Evolutionary conservation across 2,888 invertebrate species (phyloP).

Genomic region (Agrotis exclamationis): DNA sequence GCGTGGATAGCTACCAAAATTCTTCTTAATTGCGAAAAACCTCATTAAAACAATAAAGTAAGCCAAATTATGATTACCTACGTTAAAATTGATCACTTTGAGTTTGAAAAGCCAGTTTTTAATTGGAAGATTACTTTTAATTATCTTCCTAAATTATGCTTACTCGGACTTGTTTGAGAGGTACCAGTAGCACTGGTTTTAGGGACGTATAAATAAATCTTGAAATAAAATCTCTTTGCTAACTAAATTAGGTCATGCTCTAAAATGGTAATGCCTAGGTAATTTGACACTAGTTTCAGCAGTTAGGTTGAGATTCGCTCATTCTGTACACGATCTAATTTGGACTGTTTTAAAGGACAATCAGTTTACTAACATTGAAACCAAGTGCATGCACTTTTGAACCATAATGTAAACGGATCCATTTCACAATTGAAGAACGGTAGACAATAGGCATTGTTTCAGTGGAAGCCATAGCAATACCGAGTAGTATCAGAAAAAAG

Average conservation of each 20-base stretch:
- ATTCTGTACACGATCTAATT: constrained; percentile 8
- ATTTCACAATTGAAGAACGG: constrained; percentile 67
- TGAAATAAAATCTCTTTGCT: not conserved
- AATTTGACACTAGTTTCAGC: constrained; percentile 3
- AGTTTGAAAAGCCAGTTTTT: constrained; percentile 35
- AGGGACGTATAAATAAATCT: not conserved
- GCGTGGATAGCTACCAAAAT: constrained; percentile 51
- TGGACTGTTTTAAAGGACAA: not conserved
- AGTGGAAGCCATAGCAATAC: constrained; percentile 52
- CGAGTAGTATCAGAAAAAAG: constrained; percentile 57
- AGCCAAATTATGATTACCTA: constrained; percentile 60
- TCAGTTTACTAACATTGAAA: constrained; percentile 14
- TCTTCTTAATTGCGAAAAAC: constrained; percentile 59
- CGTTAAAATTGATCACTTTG: constrained; percentile 61
- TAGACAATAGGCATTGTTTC: constrained; percentile 73
- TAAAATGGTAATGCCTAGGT: not conserved
- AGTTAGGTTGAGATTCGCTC: not conserved
- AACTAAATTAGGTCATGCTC: constrained; percentile 1
- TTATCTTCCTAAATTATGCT: constrained; percentile 26
- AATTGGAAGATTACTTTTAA: constrained; percentile 39
- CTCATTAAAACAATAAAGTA: constrained; percentile 64
- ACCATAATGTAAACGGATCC: constrained; percentile 54
- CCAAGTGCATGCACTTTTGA: constrained; percentile 6
- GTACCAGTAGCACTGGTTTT: not conserved
- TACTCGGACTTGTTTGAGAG: constrained; percentile 6